A percentile compares a stretch with the other conserved stretches of the same genome.
Conservation (phyloP, 1,140 invertebrate species). For the Anthonomus grandis region DNA sequence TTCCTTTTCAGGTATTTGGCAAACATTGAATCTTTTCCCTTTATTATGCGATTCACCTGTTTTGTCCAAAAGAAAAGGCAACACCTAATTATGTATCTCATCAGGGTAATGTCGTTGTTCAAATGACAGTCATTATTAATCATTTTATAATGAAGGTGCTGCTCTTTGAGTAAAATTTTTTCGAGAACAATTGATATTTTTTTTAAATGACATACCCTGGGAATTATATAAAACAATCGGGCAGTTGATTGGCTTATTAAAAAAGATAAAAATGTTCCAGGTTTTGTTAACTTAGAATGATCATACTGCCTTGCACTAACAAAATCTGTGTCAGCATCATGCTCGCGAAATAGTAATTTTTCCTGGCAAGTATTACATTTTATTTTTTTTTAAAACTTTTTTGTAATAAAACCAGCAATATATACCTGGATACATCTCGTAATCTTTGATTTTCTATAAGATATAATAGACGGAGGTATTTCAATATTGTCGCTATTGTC, state of each 20-base stretch:
- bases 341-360: slow-evolving; percentile 1
- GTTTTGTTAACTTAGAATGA: slow-evolving; percentile 2
- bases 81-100: too few species aligned
- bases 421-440: slow-evolving; percentile 4
- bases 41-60: too few species aligned
- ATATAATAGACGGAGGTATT: not conserved
- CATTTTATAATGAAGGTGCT: too few species aligned
- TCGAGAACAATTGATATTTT: slow-evolving; percentile 1
- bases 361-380: slow-evolving; percentile 10
- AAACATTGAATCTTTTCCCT: too few species aligned
- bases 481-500: not conserved
- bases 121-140: too few species aligned
- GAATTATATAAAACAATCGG: slow-evolving; percentile 8
- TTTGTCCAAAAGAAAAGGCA: too few species aligned
- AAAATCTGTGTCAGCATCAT: slow-evolving; percentile 1
- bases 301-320: slow-evolving; percentile 11
- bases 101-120: too few species aligned
- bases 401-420: slow-evolving; percentile 11
- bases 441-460: slow-evolving; percentile 2
- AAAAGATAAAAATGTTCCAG: slow-evolving; percentile 9
- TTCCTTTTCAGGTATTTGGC: too few species aligned
- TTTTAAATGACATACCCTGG: slow-evolving; percentile 2
- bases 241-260: not conserved
- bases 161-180: not conserved
- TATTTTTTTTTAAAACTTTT: slow-evolving; percentile 7